These are phyloP conservation scores for Bugula neritina DNA, from an alignment of 2,888 invertebrate genomes.

Conservation along the genomic window DNA sequence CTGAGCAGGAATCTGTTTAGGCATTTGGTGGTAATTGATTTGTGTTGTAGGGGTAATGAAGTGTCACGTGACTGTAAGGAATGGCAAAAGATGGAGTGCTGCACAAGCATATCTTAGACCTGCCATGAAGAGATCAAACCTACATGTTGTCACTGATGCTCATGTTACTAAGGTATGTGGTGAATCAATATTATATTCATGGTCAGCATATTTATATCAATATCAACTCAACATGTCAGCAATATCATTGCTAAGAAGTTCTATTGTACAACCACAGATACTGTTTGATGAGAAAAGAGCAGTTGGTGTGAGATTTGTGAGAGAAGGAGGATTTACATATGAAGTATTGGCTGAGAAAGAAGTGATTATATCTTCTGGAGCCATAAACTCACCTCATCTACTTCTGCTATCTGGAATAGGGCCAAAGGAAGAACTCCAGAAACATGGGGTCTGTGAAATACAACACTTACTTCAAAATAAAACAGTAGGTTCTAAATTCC, in stretches of 20 bases:
- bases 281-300: slow-evolving; percentile 40
- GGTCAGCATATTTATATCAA: too few species aligned
- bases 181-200: too few species aligned
- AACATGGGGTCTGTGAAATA: slow-evolving; percentile 58
- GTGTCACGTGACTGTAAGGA: slow-evolving; percentile 38
- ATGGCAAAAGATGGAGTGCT: slow-evolving; percentile 45
- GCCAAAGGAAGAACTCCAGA: slow-evolving; percentile 44
- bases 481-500: too few species aligned
- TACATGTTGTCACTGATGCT: slow-evolving; percentile 41
- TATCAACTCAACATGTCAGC: too few species aligned
- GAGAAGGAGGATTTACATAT: slow-evolving; percentile 35
- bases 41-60: slow-evolving; percentile 39
- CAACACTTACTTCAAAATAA: too few species aligned
- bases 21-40: too few species aligned
- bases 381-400: slow-evolving; percentile 50
- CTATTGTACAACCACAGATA: too few species aligned
- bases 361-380: slow-evolving; percentile 50
- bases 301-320: slow-evolving; percentile 40
- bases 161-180: slow-evolving; percentile 41
- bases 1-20: too few species aligned
- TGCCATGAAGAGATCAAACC: slow-evolving; percentile 38
- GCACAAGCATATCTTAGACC: slow-evolving; percentile 44
- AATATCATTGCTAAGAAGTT: too few species aligned
- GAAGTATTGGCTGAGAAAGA: slow-evolving; percentile 39
- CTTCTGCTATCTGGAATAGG: slow-evolving; percentile 52